phyloP scores from a whole-genome alignment of 1,140 invertebrate genomes.

The Calliphora vicina region DNA sequence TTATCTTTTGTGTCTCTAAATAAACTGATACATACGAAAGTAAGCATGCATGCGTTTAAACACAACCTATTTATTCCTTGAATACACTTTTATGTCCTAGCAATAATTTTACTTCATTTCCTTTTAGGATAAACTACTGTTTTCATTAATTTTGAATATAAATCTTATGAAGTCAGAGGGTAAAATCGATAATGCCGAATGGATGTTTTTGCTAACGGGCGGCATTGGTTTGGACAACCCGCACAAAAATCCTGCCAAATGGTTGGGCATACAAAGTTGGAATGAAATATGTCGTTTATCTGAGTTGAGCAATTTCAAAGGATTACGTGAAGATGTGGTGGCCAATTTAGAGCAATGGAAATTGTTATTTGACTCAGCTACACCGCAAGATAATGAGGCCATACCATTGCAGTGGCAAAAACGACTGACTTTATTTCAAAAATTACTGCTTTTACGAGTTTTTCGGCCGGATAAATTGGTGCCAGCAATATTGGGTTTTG shows the following conservation, averaged over 20 bases:
- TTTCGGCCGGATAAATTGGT: constrained; percentile 90
- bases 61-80: not conserved
- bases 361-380: constrained; percentile 73
- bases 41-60: not conserved
- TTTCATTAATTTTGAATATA: constrained; percentile 84
- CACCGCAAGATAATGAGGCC: constrained; percentile 70
- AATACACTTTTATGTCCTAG: not conserved
- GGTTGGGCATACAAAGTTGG: constrained; percentile 83
- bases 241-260: constrained; percentile 73
- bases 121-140: constrained; percentile 84
- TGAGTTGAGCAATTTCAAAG: constrained; percentile 65
- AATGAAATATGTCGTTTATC: constrained; percentile 77
- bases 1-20: not conserved
- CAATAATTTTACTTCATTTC: not conserved
- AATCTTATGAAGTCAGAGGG: constrained; percentile 81
- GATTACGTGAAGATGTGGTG: constrained; percentile 70
- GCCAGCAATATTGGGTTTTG: constrained; percentile 79
- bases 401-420: constrained; percentile 76
- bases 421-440: constrained; percentile 76
- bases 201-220: constrained; percentile 90
- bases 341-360: constrained; percentile 75
- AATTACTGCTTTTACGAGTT: constrained; percentile 80
- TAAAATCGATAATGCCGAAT: constrained; percentile 75
- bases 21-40: not conserved
- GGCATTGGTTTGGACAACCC: constrained; percentile 84